Evolutionary conservation across 2,113 vertebrate species (phyloP).

Genomic region (Chinchilla lanigera): DNA sequence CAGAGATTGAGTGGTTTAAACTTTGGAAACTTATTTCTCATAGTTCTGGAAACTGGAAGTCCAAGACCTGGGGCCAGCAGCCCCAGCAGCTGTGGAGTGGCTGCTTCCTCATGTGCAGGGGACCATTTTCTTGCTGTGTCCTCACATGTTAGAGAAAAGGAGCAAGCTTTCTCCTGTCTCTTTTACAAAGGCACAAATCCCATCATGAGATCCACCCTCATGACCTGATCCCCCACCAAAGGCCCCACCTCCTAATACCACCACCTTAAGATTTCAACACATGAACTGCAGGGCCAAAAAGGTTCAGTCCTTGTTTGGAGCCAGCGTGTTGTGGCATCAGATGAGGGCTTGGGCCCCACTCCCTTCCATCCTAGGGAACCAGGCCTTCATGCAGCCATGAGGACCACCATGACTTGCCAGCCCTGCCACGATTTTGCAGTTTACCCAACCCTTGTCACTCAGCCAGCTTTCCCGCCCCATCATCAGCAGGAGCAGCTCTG

Average conservation of each 20-base stretch:
- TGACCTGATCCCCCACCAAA: neutral
- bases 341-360: neutral
- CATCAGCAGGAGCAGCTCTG: neutral
- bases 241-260: neutral
- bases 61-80: neutral
- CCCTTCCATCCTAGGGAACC: neutral
- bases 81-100: no score
- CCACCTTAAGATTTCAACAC: neutral
- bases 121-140: neutral
- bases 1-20: neutral
- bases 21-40: neutral
- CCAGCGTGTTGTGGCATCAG: neutral
- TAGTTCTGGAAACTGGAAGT: neutral
- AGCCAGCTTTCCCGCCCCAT: neutral
- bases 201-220: neutral
- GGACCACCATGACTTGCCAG: neutral
- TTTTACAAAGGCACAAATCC: neutral
- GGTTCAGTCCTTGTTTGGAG: neutral
- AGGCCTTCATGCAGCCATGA: neutral
- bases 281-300: neutral
- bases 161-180: neutral
- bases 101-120: no score
- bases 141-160: neutral
- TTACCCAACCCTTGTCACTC: neutral
- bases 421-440: accelerated